Conservation (phyloP, 2,113 vertebrate species). For the Callipepla californica region DNA sequence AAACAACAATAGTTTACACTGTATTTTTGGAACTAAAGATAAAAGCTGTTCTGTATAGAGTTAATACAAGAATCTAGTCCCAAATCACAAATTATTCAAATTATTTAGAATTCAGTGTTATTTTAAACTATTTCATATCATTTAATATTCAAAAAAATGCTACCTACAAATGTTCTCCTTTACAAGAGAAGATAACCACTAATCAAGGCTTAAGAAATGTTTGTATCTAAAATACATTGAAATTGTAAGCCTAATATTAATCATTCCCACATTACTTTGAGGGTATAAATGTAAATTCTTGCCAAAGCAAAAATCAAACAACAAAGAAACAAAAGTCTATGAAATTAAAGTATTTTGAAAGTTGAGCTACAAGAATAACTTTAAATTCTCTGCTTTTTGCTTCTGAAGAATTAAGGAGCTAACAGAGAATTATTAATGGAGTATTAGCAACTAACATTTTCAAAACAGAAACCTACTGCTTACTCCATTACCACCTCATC, state of each 20-base stretch:
- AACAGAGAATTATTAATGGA: neutral
- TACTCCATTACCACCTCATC: neutral
- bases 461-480: rapidly evolving
- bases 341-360: neutral
- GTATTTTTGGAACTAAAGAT: neutral
- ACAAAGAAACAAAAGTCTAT: neutral
- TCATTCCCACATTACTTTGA: neutral
- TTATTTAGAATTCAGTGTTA: neutral
- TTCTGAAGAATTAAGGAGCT: neutral
- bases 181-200: neutral
- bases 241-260: neutral
- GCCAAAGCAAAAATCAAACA: neutral
- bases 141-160: neutral
- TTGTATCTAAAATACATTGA: neutral
- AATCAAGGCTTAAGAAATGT: neutral
- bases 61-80: neutral
- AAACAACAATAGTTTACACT: neutral
- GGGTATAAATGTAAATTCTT: neutral
- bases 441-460: neutral
- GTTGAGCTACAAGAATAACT: neutral
- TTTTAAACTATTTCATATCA: neutral
- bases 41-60: neutral
- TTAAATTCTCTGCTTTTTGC: neutral
- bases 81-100: neutral
- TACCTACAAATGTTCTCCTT: neutral